Percentiles rank a stretch among this genome's conserved stretches.
phyloP scores from a whole-genome alignment of 2,797 vertebrate species.

The Eremophila alpestris region DNA sequence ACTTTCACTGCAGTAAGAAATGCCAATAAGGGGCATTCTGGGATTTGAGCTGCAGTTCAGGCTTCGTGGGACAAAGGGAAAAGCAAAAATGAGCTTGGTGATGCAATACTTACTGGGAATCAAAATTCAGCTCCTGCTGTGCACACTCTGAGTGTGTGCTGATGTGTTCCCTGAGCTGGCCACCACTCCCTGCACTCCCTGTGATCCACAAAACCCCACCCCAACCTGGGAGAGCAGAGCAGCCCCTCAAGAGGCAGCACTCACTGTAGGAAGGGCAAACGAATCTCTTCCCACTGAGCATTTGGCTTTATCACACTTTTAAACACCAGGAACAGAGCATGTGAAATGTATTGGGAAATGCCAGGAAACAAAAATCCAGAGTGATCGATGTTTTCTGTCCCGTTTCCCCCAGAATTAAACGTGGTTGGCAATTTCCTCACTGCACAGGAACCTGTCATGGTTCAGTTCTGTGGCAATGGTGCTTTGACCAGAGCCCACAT shows the following conservation, averaged over 20 bases:
- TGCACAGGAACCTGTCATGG: neutral
- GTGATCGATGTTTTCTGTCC: neutral
- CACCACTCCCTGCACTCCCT: fast-evolving
- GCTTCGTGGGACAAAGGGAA: fast-evolving
- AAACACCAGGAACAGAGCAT: neutral
- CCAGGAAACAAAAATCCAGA: neutral
- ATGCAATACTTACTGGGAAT: neutral
- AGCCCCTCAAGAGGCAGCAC: neutral
- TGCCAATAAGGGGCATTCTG: neutral
- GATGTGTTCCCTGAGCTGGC: neutral
- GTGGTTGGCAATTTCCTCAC: neutral
- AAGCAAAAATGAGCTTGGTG: neutral
- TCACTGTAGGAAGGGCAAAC: fast-evolving
- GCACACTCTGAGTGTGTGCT: neutral
- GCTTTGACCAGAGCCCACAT: neutral
- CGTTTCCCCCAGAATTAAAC: neutral
- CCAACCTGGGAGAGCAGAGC: neutral
- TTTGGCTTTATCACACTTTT: neutral
- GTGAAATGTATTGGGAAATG: neutral
- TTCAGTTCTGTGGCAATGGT: neutral
- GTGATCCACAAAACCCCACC: neutral
- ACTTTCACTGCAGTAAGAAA: neutral
- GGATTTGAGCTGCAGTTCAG: neutral
- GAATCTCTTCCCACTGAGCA: neutral
- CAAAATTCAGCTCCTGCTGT: neutral